These are phyloP conservation scores for Aphidius gifuensis DNA, from an alignment of 1,140 invertebrate species.

Conservation along the genomic window DNA sequence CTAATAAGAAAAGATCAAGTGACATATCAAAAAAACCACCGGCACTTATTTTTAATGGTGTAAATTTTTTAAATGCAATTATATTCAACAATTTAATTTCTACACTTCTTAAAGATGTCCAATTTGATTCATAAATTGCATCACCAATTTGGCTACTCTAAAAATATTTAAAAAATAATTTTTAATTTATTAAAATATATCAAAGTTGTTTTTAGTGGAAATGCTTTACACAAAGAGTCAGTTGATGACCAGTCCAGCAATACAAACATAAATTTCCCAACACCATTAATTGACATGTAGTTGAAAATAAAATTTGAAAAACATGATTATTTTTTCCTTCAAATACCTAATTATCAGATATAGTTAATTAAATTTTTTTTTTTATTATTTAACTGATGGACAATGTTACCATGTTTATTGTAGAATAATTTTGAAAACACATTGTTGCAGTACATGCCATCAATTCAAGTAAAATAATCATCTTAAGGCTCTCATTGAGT, in stretches of 20 bases:
- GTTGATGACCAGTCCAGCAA: too few relatives aligned
- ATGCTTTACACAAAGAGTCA: too few relatives aligned
- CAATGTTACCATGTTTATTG: too few relatives aligned
- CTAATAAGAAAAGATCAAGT: conserved; percentile 25
- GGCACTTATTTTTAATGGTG: conserved; percentile 33
- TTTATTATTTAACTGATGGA: too few relatives aligned
- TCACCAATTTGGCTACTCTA: conserved; percentile 30
- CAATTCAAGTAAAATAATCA: conserved; percentile 26
- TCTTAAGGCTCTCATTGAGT: conserved; percentile 41
- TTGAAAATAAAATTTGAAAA: too few relatives aligned
- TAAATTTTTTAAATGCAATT: conserved; percentile 32
- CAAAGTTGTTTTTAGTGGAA: too few relatives aligned
- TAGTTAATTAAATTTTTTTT: too few relatives aligned
- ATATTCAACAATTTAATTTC: conserved; percentile 29
- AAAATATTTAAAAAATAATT: neutral
- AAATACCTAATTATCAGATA: too few relatives aligned
- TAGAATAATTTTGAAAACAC: conserved; percentile 30
- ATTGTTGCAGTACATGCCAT: conserved; percentile 22
- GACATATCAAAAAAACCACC: conserved; percentile 33
- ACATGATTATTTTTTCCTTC: too few relatives aligned
- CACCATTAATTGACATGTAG: too few relatives aligned
- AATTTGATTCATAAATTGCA: conserved; percentile 33
- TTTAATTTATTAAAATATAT: too few relatives aligned
- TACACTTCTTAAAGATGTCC: conserved; percentile 30
- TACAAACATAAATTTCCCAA: too few relatives aligned